Conservation (phyloP, 2,888 invertebrate genomes). For the Sthenelais limicola region DNA sequence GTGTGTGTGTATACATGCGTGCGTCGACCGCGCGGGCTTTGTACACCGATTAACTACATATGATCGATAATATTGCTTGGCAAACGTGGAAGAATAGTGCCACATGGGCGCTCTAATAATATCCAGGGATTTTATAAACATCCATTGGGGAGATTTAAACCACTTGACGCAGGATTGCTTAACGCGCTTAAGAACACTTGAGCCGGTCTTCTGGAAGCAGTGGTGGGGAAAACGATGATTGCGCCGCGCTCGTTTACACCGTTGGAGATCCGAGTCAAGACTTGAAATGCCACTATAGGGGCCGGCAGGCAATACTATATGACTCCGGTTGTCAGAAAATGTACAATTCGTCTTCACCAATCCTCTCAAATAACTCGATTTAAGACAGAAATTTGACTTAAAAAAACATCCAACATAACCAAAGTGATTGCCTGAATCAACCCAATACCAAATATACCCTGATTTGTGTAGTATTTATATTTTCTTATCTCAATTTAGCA, state of each 20-base stretch:
- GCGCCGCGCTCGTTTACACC: conserved; percentile 15
- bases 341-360: too few relatives aligned
- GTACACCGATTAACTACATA: conserved; percentile 25
- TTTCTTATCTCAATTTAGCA: too few relatives aligned
- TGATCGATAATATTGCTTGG: conserved; percentile 15
- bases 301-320: neutral
- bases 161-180: conserved; percentile 32
- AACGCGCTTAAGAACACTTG: conserved; percentile 25
- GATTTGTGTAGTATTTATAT: too few relatives aligned
- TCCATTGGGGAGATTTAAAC: neutral
- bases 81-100: conserved; percentile 13
- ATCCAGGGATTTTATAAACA: too few relatives aligned
- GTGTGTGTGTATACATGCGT: conserved; percentile 19
- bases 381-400: too few relatives aligned
- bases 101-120: conserved; percentile 11
- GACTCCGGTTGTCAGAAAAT: neutral
- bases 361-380: too few relatives aligned
- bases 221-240: conserved; percentile 28
- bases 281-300: conserved; percentile 2
- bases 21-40: conserved; percentile 3
- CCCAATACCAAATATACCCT: too few relatives aligned
- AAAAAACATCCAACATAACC: too few relatives aligned
- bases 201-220: conserved; percentile 22
- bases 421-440: too few relatives aligned
- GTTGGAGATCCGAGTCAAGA: neutral